Base-by-base conservation (phyloP, 2,797 vertebrate species). In the Myotis planiceps region DNA sequence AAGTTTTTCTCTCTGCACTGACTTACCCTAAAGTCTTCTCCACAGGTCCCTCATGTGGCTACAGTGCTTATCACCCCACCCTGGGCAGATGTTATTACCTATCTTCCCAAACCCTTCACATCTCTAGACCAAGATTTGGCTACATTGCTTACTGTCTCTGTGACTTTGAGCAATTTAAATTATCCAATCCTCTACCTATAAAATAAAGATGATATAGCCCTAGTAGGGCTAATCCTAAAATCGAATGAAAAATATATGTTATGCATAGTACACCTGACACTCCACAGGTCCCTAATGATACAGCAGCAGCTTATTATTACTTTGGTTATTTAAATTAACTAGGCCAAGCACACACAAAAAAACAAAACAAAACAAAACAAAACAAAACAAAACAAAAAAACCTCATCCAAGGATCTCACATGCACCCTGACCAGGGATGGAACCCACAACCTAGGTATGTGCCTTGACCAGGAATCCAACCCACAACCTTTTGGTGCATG, bases 321-420 rank as follows among this genome's bases (percentile, higher is more conserved):
- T 93, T 87, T 74, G n/a, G 27, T 42, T 81, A 63, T 90, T 81
- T 71, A 29, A 66, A 75, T 79, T 82, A 37, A 88, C 83, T 86
- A 32, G 83, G 23, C 45, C 12, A 37, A 72, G 10, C 6, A 49
- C 23, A 49, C 23, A 80, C 14, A 2, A 10, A 51, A 51, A 53
- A 60, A 29, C n/a, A 39, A 39, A 39, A 39, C 37, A 39, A 42
- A 42, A 9, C 9, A 2, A 42, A 42, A 42, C n/a, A n/a, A n/a
- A n/a, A n/a, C n/a, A n/a, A 39, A 39, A 39, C 37, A 39, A 42
- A 42, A 9, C 9, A 2, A 42, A 42, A 42, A 42, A 0, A 42
- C 42, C n/a, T 34, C n/a, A 34, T 8, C n/a, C n/a, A 66, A 66
- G 63, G 63, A 66, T 66, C n/a, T 66, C 63, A 32, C 63, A 66